phyloP scores from a whole-genome alignment of 53 echinoderm and acorn worm species.

The Mesocentrotus franciscanus region DNA sequence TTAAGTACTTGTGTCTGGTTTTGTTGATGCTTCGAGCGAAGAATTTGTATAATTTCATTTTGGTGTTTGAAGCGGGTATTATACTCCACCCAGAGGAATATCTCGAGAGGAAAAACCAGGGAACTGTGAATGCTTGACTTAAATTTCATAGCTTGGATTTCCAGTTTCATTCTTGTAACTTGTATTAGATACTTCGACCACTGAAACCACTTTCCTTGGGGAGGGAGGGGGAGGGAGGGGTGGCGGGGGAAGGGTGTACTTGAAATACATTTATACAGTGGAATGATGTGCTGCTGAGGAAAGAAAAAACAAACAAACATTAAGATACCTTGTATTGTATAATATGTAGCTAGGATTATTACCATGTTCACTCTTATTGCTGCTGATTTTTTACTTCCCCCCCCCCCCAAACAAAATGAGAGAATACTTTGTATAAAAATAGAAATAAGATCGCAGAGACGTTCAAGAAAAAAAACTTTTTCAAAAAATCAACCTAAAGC shows the following conservation, averaged over 20 bases:
- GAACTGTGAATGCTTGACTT: not conserved
- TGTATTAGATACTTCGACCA: not conserved
- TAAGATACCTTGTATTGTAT: no score
- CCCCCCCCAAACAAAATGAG: not conserved
- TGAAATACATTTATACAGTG: no score
- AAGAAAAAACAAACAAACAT: not conserved
- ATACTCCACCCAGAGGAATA: not conserved
- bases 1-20: not conserved
- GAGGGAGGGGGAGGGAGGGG: no score
- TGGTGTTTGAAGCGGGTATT: not conserved
- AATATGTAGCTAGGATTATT: no score
- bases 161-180: not conserved
- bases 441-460: no score
- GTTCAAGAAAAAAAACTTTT: no score
- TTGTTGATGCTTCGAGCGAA: not conserved
- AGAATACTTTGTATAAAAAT: no score
- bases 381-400: not conserved
- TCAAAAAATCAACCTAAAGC: no score
- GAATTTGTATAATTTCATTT: slow-evolving; percentile 19
- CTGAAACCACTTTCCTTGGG: not conserved
- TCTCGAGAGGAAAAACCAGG: not conserved
- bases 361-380: no score
- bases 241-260: not conserved
- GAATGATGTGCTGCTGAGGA: not conserved
- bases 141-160: not conserved